Base-by-base conservation (phyloP, 1,140 invertebrate genomes). In the Brachionus rubens region DNA sequence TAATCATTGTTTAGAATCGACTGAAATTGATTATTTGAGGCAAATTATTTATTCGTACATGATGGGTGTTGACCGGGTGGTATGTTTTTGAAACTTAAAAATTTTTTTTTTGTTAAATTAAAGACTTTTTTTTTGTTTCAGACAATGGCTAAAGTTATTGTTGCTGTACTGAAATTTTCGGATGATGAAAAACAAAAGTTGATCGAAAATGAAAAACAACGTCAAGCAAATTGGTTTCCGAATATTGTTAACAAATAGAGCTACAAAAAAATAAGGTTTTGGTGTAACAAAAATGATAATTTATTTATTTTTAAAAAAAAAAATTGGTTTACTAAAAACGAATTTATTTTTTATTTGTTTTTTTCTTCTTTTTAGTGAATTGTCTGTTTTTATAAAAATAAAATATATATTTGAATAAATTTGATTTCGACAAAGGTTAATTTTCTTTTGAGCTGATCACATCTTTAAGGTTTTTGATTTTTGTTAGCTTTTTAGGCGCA, bases 61-160 rank as follows among this genome's bases (percentile, higher is more conserved):
- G 68, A 72, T 72, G 68, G 68, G 68, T 4, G 47, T 72, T n/a
- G 68, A 72, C 16, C 46, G 14, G 36, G n/a, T 50, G 19, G 68
- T 72, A 72, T 50, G 3, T 50, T 12, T 19, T 12, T n/a, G 9
- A 14, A 50, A 12, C 16, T 50, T 41, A 24, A 4, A 9, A 19
- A 40, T 6, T 2, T 14, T 33, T 28, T 28, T 28, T 36, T 48
- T 50, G 9, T 26, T 19, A 50, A 50, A 19, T 14, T 10, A 36
- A 14, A 19, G 6, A 30, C 2, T 36, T 30, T 46, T 28, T 30
- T 52, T n/a, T 47, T 26, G 12, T 28, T 72, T 54, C 24, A 72
- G 68, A 72, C 68, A 12, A 72, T 72, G 68, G 68, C 68, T 0
- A 72, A 72, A 52, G 68, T 72, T n/a, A 72, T 72, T 24, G 68